phyloP scores from a whole-genome alignment of 53 echinoderm and acorn worm genomes.

The Stichopus horrens region DNA sequence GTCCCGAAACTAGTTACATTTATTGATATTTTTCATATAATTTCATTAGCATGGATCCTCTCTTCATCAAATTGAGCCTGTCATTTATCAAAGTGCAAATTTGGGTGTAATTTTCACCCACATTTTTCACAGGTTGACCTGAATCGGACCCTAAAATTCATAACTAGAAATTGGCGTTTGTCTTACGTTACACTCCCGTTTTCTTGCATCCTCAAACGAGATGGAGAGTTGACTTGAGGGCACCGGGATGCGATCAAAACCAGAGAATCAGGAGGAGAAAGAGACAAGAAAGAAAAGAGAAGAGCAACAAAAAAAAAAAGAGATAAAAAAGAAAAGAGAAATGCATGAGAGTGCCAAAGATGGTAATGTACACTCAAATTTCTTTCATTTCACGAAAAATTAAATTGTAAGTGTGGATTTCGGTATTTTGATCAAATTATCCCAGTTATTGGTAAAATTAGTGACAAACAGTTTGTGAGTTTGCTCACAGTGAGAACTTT shows the following conservation, averaged over 20 bases:
- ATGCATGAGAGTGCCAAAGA: conserved; percentile 3
- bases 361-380: conserved; percentile 47
- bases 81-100: conserved; percentile 51
- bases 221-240: conserved; percentile 43
- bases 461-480: conserved; percentile 42
- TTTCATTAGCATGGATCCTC: conserved; percentile 44
- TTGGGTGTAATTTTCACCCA: conserved; percentile 49
- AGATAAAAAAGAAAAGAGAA: too few relatives aligned
- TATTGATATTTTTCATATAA: conserved; percentile 48
- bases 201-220: conserved; percentile 1
- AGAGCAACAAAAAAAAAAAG: not conserved
- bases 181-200: conserved; percentile 30
- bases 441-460: conserved; percentile 51
- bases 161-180: conserved; percentile 48
- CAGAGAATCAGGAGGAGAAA: not conserved
- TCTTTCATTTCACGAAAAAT: conserved; percentile 45
- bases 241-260: conserved; percentile 17
- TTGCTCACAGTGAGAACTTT: conserved; percentile 36
- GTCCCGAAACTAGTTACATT: conserved; percentile 42
- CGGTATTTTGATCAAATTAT: conserved; percentile 57
- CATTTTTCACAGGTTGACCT: conserved; percentile 42
- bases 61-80: conserved; percentile 47
- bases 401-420: conserved; percentile 50
- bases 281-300: not conserved
- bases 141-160: conserved; percentile 48